Conservation (phyloP, 35 echinoderm and acorn worm species). For the Eucidaris tribuloides region DNA sequence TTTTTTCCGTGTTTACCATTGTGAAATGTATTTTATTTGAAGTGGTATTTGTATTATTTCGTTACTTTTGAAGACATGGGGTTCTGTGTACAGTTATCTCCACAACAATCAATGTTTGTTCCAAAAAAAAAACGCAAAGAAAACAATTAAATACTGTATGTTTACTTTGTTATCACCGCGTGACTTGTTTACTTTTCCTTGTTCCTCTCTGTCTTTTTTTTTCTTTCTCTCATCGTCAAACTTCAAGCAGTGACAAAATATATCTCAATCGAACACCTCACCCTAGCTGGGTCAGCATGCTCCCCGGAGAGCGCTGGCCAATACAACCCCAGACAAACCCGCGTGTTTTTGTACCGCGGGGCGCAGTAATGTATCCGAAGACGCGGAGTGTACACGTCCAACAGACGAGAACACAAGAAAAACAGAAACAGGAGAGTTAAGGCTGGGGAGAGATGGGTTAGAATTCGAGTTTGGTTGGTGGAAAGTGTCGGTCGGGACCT, state of each 20-base stretch:
- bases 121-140: conserved; percentile 1
- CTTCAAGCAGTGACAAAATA: too few relatives aligned
- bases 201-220: too few relatives aligned
- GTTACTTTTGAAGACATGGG: too few relatives aligned
- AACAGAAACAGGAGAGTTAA: conserved; percentile 25
- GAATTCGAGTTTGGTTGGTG: neutral
- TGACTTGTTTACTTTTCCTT: conserved; percentile 19
- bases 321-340: conserved; percentile 4
- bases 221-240: too few relatives aligned
- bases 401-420: conserved; percentile 27
- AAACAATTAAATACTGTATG: conserved; percentile 12
- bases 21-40: too few relatives aligned
- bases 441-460: neutral
- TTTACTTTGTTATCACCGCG: conserved; percentile 18
- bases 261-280: neutral
- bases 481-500: neutral
- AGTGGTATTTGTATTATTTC: too few relatives aligned
- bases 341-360: conserved; percentile 34
- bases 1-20: too few relatives aligned
- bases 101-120: too few relatives aligned
- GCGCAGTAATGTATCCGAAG: conserved; percentile 11
- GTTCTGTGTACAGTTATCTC: too few relatives aligned
- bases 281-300: neutral
- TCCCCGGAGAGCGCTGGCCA: conserved; percentile 25
- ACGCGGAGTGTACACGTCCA: neutral